Percentiles rank a stretch among this genome's conserved stretches.
These are phyloP conservation scores for Coracias cyanogaster DNA, from an alignment of 2,797 vertebrate genomes.

Conservation along the genomic window DNA sequence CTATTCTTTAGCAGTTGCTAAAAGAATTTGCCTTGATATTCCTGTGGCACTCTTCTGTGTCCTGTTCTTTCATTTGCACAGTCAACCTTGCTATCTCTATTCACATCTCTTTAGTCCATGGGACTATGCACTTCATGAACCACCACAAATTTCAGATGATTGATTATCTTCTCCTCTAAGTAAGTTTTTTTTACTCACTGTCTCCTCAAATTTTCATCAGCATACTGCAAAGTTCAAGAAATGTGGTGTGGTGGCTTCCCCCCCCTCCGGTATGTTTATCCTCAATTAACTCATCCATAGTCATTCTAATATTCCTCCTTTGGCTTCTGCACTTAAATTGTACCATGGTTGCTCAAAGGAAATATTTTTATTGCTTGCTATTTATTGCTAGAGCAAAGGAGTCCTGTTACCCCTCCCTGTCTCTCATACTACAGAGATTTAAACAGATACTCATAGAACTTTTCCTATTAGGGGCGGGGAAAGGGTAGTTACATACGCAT, in stretches of 20 bases:
- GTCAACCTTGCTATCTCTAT: constrained; percentile 6
- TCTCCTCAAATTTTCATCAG: constrained; percentile 25
- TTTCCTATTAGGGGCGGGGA: neutral
- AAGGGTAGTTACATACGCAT: neutral
- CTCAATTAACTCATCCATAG: neutral
- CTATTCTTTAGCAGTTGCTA: neutral
- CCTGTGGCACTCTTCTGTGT: neutral
- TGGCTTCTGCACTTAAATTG: neutral
- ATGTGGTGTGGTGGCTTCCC: no score
- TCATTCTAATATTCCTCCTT: neutral
- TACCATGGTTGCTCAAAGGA: neutral
- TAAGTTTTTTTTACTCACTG: neutral
- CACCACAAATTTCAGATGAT: constrained; percentile 27
- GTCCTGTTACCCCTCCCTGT: neutral
- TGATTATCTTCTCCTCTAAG: neutral
- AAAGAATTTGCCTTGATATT: constrained; percentile 23
- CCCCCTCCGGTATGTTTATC: no score
- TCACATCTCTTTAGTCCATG: constrained; percentile 12
- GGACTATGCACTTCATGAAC: neutral
- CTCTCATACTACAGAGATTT: neutral
- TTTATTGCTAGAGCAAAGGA: neutral
- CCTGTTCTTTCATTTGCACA: constrained; percentile 24
- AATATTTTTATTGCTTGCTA: neutral
- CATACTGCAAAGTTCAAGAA: neutral
- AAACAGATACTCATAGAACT: neutral